Base-by-base conservation (phyloP, 1,140 invertebrate genomes). In the Brachionus asplanchnoidis region DNA sequence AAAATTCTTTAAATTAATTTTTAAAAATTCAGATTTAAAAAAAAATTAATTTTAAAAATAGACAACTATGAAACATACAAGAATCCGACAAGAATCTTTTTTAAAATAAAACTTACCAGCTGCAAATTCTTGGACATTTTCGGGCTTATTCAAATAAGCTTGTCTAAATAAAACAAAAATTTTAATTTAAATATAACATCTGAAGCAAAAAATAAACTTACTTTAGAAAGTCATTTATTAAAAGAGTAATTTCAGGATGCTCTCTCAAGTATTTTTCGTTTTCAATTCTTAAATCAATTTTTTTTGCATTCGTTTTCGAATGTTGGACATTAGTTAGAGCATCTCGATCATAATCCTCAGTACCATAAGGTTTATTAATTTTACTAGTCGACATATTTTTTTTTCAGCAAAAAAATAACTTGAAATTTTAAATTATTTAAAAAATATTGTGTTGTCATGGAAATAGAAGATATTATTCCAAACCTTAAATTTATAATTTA, bases 191-290 rank as follows among this genome's bases (percentile, higher is more conserved):
- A 42, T 12, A 14, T 3, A 44, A 44, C 0, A 12, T 46, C 5
- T 11, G 14, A 26, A 17, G 14, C 0, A 50, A 46, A 56, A 17
- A 56, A 40, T 23, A 11, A 28, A 80, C 26, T 80, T 65, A 82
- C 79, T 65, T 82, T 60, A 82, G 46, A 82, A 82, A 82, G 14
- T 82, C 79, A 6, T 82, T 42, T 65, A 82, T 82, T n/a, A 82
- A 44, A 4, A 82, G 32, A 14, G 53, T 82, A 9, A 82, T 44
- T 17, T 82, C 79, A 17, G 79, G 79, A 40, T 82, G 79, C 23
- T 82, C 36, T 40, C 79, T 60, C 8, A 82, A 12, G 26, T 82
- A 82, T 12, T 65, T 60, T 82, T 82, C 79, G 40, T 82, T 82
- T 20, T 82, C 53, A 82, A 82, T 60, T 65, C 79, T 82, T 36